These are phyloP conservation scores for Danio aesculapii DNA, from an alignment of 2,797 vertebrate species.

Conservation along the genomic window DNA sequence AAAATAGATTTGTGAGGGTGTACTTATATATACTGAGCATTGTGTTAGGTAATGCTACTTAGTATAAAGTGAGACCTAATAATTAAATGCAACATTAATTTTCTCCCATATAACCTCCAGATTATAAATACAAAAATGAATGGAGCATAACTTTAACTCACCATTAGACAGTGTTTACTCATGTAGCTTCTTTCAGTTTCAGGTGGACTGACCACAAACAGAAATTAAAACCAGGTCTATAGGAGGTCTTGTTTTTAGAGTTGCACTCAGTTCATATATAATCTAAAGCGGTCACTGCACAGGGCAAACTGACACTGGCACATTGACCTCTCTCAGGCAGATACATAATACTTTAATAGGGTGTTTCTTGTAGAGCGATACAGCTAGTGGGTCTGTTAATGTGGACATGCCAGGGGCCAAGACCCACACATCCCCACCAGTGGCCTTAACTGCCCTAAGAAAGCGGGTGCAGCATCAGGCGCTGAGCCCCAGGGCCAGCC, in stretches of 20 bases:
- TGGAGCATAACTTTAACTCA: too few relatives aligned
- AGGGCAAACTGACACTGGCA: neutral
- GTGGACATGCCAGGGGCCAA: constrained; percentile 55
- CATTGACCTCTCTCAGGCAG: neutral
- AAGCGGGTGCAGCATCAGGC: constrained; percentile 75
- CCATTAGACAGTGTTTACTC: neutral
- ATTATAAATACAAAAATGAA: too few relatives aligned
- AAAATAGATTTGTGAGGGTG: too few relatives aligned
- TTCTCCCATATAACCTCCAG: too few relatives aligned
- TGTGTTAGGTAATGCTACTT: too few relatives aligned
- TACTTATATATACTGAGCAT: too few relatives aligned
- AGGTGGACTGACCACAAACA: neutral
- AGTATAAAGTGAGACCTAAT: too few relatives aligned
- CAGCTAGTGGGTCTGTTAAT: constrained; percentile 74
- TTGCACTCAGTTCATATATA: neutral
- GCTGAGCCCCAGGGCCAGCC: constrained; percentile 72
- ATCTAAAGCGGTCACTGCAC: constrained; percentile 24
- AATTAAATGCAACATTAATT: too few relatives aligned
- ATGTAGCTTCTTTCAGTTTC: neutral
- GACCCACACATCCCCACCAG: constrained; percentile 76
- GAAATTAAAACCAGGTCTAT: neutral
- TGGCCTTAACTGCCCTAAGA: constrained; percentile 68
- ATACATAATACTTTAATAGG: neutral
- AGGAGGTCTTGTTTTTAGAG: neutral
- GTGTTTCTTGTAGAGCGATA: constrained; percentile 39